Conservation (phyloP, 2,113 vertebrate genomes). For the Lasiurus borealis region DNA sequence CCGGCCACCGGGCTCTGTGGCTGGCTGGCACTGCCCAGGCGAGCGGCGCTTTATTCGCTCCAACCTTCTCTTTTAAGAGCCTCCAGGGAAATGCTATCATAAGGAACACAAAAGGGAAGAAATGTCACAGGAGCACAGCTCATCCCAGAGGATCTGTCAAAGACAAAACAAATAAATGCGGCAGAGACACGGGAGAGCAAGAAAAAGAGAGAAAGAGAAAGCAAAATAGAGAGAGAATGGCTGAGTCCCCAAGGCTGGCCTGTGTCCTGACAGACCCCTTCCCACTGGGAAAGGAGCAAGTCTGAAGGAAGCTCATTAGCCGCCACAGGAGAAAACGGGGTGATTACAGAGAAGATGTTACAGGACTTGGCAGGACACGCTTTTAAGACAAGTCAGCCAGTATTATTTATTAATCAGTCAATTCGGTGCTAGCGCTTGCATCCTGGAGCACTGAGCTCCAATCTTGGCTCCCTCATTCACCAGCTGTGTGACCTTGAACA, state of each 20-base stretch:
- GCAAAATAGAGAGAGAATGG: neutral
- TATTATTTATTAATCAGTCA: neutral
- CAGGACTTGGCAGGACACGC: neutral
- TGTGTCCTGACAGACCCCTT: neutral
- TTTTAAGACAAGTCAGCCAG: neutral
- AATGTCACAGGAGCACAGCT: constrained; percentile 13
- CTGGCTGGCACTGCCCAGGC: neutral
- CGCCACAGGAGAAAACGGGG: neutral
- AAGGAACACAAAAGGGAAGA: constrained; percentile 8
- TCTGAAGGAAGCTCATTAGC: neutral
- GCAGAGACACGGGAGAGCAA: neutral
- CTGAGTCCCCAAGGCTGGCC: neutral
- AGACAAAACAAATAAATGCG: neutral
- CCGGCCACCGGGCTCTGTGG: neutral
- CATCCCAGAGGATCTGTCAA: neutral
- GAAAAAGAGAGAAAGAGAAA: neutral
- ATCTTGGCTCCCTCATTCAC: neutral
- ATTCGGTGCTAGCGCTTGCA: neutral
- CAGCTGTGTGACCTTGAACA: neutral
- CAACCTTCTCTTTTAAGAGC: neutral
- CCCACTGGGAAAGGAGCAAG: neutral
- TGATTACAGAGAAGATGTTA: neutral
- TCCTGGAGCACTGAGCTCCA: neutral
- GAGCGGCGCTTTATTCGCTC: fast-evolving
- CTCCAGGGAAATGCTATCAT: neutral